phyloP scores from a whole-genome alignment of 1,140 invertebrate genomes.

The Magallana gigas region DNA sequence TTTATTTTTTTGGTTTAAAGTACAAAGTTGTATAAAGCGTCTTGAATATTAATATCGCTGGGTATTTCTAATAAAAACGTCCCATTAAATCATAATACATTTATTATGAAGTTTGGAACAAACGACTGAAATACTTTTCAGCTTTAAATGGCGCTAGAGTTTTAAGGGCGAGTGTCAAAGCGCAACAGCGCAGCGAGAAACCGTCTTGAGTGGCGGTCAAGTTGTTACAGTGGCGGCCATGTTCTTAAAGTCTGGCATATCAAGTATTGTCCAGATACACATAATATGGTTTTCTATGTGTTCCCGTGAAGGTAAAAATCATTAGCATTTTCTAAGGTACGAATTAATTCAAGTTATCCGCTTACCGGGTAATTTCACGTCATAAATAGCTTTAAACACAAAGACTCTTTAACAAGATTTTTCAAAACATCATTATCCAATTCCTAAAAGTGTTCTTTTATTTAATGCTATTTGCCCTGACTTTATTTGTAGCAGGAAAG shows the following conservation, averaged over 20 bases:
- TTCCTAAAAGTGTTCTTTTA: constrained; percentile 32
- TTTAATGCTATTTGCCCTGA: constrained; percentile 19
- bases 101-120: background rate
- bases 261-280: background rate
- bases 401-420: constrained; percentile 15
- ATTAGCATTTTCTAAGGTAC: background rate
- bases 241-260: background rate
- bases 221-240: background rate
- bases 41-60: background rate
- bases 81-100: constrained; percentile 21
- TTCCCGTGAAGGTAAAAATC: background rate
- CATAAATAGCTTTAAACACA: constrained; percentile 26
- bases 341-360: background rate
- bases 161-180: background rate
- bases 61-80: background rate
- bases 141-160: background rate
- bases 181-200: background rate
- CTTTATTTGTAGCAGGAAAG: background rate
- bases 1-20: constrained; percentile 19
- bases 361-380: background rate
- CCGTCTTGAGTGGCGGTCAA: background rate
- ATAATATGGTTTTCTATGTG: background rate
- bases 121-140: constrained; percentile 1
- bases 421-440: constrained; percentile 30
- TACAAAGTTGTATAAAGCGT: background rate